Evolutionary conservation across 2,888 invertebrate genomes (phyloP).

Genomic region (Megalurothrips usitatus): DNA sequence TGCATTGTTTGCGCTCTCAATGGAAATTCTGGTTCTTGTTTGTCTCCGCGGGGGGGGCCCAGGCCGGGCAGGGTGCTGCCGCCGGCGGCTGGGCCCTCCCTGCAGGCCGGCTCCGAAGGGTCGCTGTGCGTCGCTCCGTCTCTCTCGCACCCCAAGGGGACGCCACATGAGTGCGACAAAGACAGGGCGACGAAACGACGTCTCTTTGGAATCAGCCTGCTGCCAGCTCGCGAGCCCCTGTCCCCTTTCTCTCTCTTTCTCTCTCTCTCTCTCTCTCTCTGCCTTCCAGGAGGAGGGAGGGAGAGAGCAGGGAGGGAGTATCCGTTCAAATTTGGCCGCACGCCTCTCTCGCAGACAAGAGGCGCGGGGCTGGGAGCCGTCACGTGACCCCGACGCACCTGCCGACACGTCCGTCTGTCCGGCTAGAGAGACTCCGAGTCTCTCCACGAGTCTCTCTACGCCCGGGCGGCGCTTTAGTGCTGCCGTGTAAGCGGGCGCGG

Average conservation of each 20-base stretch:
- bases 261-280: not conserved
- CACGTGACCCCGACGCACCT: no score
- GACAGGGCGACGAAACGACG: no score
- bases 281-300: not conserved
- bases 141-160: no score
- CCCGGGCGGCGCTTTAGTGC: not conserved
- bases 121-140: no score
- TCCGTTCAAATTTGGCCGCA: not conserved
- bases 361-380: no score
- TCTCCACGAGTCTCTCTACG: no score
- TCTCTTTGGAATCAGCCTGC: no score
- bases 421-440: no score
- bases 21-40: constrained; percentile 26
- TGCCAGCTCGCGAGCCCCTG: not conserved
- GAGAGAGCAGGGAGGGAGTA: not conserved
- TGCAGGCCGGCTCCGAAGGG: not conserved
- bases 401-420: no score
- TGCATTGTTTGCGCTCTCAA: constrained; percentile 26
- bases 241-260: not conserved
- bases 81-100: not conserved
- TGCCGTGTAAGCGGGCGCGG: no score
- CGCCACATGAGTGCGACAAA: no score
- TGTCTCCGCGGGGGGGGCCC: not conserved
- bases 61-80: not conserved
- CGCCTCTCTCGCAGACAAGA: no score